Conservation (phyloP, 2,113 vertebrate species). For the Hemibagrus wyckioides region DNA sequence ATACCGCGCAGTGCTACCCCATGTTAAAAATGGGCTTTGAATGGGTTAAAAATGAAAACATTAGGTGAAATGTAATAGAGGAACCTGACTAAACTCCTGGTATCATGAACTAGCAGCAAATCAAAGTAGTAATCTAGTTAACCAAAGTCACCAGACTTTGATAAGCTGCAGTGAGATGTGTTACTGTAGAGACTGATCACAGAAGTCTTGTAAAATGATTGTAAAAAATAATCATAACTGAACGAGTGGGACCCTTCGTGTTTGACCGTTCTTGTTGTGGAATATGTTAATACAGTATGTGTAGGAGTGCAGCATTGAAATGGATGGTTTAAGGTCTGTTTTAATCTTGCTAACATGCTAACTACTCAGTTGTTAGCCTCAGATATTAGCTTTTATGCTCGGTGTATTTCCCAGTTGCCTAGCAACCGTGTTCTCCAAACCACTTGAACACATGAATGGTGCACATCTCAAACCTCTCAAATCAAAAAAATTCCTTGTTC, state of each 20-base stretch:
- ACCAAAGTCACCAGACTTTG: neutral
- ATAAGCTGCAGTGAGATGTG: neutral
- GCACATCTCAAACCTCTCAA: neutral
- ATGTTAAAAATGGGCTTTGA: neutral
- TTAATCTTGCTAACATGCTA: neutral
- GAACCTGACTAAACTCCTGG: neutral
- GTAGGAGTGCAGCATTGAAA: slow-evolving; percentile 1
- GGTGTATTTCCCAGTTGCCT: neutral
- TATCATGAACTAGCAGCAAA: neutral
- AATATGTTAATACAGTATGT: neutral
- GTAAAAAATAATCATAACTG: neutral
- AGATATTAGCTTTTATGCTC: neutral
- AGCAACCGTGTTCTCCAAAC: neutral
- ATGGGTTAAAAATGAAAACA: neutral
- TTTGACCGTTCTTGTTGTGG: neutral
- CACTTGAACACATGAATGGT: neutral
- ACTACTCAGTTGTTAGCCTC: neutral
- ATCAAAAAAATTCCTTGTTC: neutral
- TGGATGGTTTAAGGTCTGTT: neutral
- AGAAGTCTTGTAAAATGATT: neutral
- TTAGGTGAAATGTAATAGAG: neutral
- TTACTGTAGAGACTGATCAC: neutral
- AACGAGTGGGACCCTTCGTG: neutral
- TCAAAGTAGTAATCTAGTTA: neutral
- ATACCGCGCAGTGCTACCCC: neutral